phyloP scores from a whole-genome alignment of 2,113 vertebrate genomes.

The Cyprinodon tularosa region DNA sequence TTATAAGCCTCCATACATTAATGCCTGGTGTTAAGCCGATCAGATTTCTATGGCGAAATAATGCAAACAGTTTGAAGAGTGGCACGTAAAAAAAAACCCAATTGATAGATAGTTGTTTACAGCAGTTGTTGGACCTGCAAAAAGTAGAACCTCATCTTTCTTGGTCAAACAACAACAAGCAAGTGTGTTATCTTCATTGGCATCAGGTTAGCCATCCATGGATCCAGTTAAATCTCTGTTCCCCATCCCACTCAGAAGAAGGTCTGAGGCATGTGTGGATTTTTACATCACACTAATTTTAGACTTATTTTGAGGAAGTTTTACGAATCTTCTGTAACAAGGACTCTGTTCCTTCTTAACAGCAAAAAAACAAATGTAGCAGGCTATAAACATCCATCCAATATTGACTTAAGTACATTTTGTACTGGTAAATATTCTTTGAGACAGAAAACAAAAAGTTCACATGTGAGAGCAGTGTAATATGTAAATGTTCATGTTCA shows the following conservation, averaged over 20 bases:
- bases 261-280: constrained; percentile 70
- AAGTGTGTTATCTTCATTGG: constrained; percentile 69
- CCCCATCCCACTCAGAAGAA: constrained; percentile 44
- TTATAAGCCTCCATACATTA: not conserved
- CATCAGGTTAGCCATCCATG: constrained; percentile 67
- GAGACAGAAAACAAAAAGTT: too few relatives aligned
- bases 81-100: constrained; percentile 32
- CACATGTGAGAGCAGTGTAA: too few relatives aligned
- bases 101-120: constrained; percentile 57
- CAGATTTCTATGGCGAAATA: constrained; percentile 12
- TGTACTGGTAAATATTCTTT: too few relatives aligned
- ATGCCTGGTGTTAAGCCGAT: constrained; percentile 8
- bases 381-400: too few relatives aligned
- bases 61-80: constrained; percentile 23
- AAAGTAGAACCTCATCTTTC: constrained; percentile 48
- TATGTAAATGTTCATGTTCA: too few relatives aligned
- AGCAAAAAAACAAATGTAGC: too few relatives aligned
- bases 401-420: too few relatives aligned
- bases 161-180: constrained; percentile 58
- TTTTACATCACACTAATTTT: constrained; percentile 36
- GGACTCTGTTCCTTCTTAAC: not conserved
- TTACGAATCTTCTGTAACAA: constrained; percentile 14
- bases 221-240: constrained; percentile 58
- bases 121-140: constrained; percentile 38
- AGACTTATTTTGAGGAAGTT: constrained; percentile 53